Evolutionary conservation across 2,113 vertebrate species (phyloP), one percentile per base, ranked within the genome.

Genomic region (Natator depressus): DNA sequence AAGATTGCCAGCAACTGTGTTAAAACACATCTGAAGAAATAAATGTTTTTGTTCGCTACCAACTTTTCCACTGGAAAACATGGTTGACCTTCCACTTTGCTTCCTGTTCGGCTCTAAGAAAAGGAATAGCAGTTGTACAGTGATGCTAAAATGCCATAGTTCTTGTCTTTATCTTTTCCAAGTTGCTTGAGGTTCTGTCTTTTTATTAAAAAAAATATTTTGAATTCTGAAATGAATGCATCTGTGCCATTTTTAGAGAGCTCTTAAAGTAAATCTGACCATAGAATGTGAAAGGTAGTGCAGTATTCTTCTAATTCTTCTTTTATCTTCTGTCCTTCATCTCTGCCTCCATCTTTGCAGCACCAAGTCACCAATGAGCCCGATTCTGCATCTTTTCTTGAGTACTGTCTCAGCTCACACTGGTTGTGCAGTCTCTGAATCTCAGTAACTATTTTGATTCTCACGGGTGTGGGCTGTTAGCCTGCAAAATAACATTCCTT

Each of bases 251-350:
- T 93, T 82, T 93, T 89, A 86, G 95, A 90, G 94, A 96, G 42
- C 94, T 96, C 92, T 95, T 95, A 91, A 47, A 88, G 24, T 85
- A 46, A 94, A 96, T 95, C 89, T 96, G 90, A 93, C 91, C 84
- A 79, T 83, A 96, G 93, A 50, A 94, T 86, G 88, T 97, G 57
- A 84, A 97, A 95, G 93, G 93, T 96, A 94, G 88, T 97, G 88
- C 94, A 92, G 82, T 90, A 93, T 96, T 95, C 93, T 42, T 97
- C 95, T 95, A 93, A 96, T 96, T 94, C 76, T 96, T 1, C 93
- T 95, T 95, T 94, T 91, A 50, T 97, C 83, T 93, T 93, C 93
- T 93, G 38, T 90, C 69, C 87, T 94, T 98, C 88, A 94, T 95
- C 96, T 95, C 93, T 95, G 94, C 97, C 50, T 95, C 82, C 88